These are phyloP conservation scores for Atlantisia rogersi DNA, from an alignment of 2,113 vertebrate genomes.

Conservation along the genomic window DNA sequence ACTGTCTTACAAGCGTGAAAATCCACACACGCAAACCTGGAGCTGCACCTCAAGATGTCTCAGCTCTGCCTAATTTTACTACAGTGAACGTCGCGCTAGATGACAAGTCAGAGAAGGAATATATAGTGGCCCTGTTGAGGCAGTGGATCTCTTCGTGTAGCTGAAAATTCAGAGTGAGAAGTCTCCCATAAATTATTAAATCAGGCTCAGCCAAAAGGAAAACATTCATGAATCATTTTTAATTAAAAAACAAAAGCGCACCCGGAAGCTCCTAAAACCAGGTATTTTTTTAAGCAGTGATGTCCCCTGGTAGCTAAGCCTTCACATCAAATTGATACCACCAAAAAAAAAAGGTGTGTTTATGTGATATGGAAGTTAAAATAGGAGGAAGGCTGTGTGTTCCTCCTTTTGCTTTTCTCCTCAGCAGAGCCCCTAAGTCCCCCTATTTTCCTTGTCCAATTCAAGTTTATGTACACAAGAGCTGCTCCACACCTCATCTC, in stretches of 20 bases:
- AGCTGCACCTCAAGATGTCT: background rate
- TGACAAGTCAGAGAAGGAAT: background rate
- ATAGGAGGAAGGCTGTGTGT: background rate
- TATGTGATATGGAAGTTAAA: background rate
- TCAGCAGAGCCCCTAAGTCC: background rate
- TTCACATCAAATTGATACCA: background rate
- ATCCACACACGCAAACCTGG: background rate
- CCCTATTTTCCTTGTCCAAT: background rate
- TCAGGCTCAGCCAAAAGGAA: background rate
- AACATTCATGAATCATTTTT: background rate
- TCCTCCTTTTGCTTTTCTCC: background rate
- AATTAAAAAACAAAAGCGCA: background rate
- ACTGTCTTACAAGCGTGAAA: constrained; percentile 10
- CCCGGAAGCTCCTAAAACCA: background rate
- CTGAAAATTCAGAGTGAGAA: background rate
- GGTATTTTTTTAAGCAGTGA: background rate
- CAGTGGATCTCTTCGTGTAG: background rate
- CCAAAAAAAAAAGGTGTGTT: background rate
- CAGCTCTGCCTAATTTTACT: constrained; percentile 47
- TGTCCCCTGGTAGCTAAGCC: background rate
- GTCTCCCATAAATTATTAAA: background rate
- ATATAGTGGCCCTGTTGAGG: background rate
- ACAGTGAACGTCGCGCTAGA: background rate
- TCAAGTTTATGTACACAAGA: background rate
- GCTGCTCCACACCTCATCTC: background rate